Evolutionary conservation across 2,888 invertebrate species (phyloP), one percentile per base, ranked within the genome.

Genomic region (Acheta domesticus): DNA sequence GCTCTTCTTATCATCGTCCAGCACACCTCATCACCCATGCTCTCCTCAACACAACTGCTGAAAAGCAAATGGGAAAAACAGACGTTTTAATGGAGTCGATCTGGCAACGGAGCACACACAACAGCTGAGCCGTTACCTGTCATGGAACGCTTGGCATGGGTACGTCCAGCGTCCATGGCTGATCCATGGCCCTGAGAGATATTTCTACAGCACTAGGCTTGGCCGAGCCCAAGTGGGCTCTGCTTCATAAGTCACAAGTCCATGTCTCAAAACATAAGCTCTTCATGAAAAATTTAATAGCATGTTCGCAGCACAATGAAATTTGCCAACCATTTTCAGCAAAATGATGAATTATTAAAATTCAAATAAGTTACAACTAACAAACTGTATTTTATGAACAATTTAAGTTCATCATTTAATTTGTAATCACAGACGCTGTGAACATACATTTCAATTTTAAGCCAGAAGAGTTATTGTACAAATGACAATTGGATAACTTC

Each of bases 51-150:
- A 80, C 76, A 76, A 77, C 50, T 75, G 80, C 80, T 81, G 80
- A 79, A 81, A 81, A 81, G 80, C 36, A 81, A 81, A 81, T 81
- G 50, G 80, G 80, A 81, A 79, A 80, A 81, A 81, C 74, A 80
- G 11, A 79, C 36, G 80, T 81, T 81, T 81, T 81, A 81, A 80
- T 80, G 49, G 62, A 62, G 50, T 50, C 73, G 50, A 78, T 36
- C 73, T 62, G 73, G n/a, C n/a, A 62, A 62, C 62, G 62, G 62
- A 62, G n/a, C 62, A 62, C 62, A 62, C 62, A 19, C 14, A 62
- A 62, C 62, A 62, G 62, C 62, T 62, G 16, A 62, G 62, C 62
- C n/a, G 62, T 62, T 62, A 62, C 62, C 62, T 62, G 62, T 62
- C 62, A 62, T 62, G 62, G 62, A 62, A 62, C 62, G 62, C 62